Evolutionary conservation across 2,888 invertebrate species (phyloP).

Genomic region (Hypomecis punctinalis): DNA sequence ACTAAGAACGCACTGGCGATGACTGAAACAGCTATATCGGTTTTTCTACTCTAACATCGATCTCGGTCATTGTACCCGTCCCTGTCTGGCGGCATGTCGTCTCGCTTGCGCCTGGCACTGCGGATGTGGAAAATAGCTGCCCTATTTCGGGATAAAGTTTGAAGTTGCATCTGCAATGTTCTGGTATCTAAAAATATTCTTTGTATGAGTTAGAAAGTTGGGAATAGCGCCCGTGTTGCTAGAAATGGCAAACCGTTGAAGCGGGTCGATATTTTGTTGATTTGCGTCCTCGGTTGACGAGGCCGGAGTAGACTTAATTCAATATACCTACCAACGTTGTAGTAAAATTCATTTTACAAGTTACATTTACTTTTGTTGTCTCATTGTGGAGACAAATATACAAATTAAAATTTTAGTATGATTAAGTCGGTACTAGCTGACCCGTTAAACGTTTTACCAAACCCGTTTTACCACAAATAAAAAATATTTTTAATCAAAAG

Average conservation of each 20-base stretch:
- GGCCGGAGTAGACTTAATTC: slow-evolving; percentile 1
- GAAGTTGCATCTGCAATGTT: slow-evolving; percentile 50
- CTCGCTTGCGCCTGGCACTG: slow-evolving; percentile 61
- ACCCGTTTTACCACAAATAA: too few relatives aligned
- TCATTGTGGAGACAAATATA: too few relatives aligned
- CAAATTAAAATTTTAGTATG: too few relatives aligned
- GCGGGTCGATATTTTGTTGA: slow-evolving; percentile 32
- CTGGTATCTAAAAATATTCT: slow-evolving; percentile 47
- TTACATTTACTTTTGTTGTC: neutral
- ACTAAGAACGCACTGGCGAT: slow-evolving; percentile 67
- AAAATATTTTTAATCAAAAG: too few relatives aligned
- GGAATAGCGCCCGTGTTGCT: slow-evolving; percentile 18
- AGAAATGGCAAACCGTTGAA: slow-evolving; percentile 22
- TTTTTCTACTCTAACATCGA: slow-evolving; percentile 66
- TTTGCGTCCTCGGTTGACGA: slow-evolving; percentile 13
- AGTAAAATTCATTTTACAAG: neutral
- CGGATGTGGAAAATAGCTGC: slow-evolving; percentile 69
- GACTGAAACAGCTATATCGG: slow-evolving; percentile 56
- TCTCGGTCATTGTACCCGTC: slow-evolving; percentile 68
- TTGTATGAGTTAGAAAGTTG: slow-evolving; percentile 25
- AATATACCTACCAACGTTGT: too few relatives aligned
- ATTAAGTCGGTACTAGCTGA: too few relatives aligned
- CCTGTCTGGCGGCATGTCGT: slow-evolving; percentile 61
- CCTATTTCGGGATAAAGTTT: slow-evolving; percentile 62
- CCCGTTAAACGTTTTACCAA: too few relatives aligned